Evolutionary conservation across 2,113 vertebrate species (phyloP), one percentile per base, ranked within the genome.

Genomic region (Channa maculata): DNA sequence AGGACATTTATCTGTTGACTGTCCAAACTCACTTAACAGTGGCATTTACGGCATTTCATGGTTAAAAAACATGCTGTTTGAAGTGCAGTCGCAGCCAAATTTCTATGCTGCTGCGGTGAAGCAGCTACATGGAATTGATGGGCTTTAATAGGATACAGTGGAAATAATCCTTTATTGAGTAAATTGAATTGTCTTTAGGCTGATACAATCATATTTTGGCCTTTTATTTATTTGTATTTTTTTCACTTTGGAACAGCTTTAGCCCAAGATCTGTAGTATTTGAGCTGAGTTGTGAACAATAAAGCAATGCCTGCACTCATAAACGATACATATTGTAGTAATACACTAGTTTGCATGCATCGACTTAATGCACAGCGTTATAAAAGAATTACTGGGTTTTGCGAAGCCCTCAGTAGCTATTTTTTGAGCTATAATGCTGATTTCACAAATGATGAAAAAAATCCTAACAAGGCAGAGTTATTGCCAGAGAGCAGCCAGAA

Each of bases 391-490:
- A 65, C 41, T 3, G 8, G 58, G 15, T 14, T 2, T 5, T 43
- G 0, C 58, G 34, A 71, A 55, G 2, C 55, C 58, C 77, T 51
- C 71, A 62, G 45, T 44, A 50, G 49, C 58, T 60, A 44, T 55
- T 24, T 82, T 91, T 71, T 75, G 79, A 82, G 24, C 24, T 24
- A 24, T 87, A 81, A 80, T 71, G 24, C 64, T 52, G 61, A 83
- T 76, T 74, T 77, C 48, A 79, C 9, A 3, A 55, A 39, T 67
- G 71, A 51, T 73, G 2, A 72, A 68, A 45, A 71, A 73, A 68
- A 33, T 51, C 77, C 70, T 69, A 63, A 46, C 65, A 38, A 44
- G 14, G 45, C 46, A 69, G 72, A 84, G 59, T 77, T 71, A 49
- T 43, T 68, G 55, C 64, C 76, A 58, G 72, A 65, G 59, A 88